A percentile compares a stretch with the other conserved stretches of the same genome.
phyloP scores from a whole-genome alignment of 2,888 invertebrate genomes.

The Ectemnius cavifrons region DNA sequence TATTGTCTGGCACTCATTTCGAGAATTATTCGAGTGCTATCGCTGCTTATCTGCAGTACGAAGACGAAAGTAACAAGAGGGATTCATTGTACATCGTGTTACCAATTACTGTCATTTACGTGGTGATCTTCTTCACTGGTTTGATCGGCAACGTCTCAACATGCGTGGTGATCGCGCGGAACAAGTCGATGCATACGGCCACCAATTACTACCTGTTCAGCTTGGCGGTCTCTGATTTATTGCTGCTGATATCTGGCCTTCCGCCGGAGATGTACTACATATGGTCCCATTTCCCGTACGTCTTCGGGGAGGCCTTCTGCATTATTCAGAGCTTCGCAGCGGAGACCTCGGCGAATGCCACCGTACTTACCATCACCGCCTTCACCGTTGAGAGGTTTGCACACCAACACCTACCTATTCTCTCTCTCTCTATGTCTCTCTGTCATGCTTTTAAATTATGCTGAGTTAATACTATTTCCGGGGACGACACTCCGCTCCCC shows the following conservation, averaged over 20 bases:
- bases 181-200: slow-evolving; percentile 84
- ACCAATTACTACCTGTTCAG: slow-evolving; percentile 85
- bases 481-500: neutral
- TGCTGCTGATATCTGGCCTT: slow-evolving; percentile 81
- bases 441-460: neutral
- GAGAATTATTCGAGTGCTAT: slow-evolving; percentile 39
- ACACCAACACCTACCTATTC: neutral
- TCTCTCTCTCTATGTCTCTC: too few relatives aligned
- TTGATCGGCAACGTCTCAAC: slow-evolving; percentile 82
- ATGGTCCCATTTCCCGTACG: slow-evolving; percentile 79
- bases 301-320: slow-evolving; percentile 82
- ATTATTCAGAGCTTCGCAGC: slow-evolving; percentile 79
- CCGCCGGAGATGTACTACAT: slow-evolving; percentile 81
- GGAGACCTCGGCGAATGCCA: slow-evolving; percentile 81
- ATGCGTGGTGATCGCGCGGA: slow-evolving; percentile 83
- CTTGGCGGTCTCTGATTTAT: slow-evolving; percentile 83
- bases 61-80: slow-evolving; percentile 48
- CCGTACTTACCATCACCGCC: slow-evolving; percentile 83
- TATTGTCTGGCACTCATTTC: neutral
- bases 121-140: slow-evolving; percentile 81
- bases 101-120: slow-evolving; percentile 80
- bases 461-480: neutral
- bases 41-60: slow-evolving; percentile 22
- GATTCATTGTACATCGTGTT: slow-evolving; percentile 78
- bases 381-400: slow-evolving; percentile 83